Evolutionary conservation across 2,888 invertebrate genomes (phyloP), one percentile per base, ranked within the genome.

Genomic region (Agrenia bidenticulata): DNA sequence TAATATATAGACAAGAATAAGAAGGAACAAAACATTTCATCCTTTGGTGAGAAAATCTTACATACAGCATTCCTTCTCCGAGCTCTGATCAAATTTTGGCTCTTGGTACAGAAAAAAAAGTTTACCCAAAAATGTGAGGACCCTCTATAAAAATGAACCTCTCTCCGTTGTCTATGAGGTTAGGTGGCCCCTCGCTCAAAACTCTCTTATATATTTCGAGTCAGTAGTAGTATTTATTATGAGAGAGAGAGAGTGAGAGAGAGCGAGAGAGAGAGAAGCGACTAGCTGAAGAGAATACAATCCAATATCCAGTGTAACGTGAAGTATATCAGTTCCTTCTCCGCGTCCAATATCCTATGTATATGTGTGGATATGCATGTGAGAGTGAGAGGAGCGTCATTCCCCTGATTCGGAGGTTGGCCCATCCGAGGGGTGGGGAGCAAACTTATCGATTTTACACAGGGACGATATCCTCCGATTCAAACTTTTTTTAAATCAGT

Each of bases 41-140:
- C 39, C 23, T 32, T 11, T 32, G 32, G 32, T 32, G 32, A 32
- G 32, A 32, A 32, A 32, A 32, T 4, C 5, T 11, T 32, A 4
- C 5, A 32, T 4, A 32, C 5, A 32, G 32, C 32, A 32, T 32
- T 32, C 32, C 32, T 32, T 32, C 79, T 79, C 79, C 79, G 79
- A 80, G 80, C 80, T 79, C 24, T 49, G 51, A 58, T 58, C 58
- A 58, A 62, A 59, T 64, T 61, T 64, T 63, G 64, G 64, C 69
- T 64, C 63, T 64, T 64, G 58, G 62, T 58, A 26, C 23, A n/a
- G n/a, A 61, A 67, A 64, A 66, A 64, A 66, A 61, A 64, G 63
- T 63, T 61, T 41, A 59, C 61, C 63, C 57, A 64, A 69, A 67
- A 67, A 64, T 63, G 56, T 64, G 53, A 49, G 57, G 65, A 70